Evolutionary conservation across 2,113 vertebrate genomes (phyloP).

Genomic region (Cyprinodon tularosa): DNA sequence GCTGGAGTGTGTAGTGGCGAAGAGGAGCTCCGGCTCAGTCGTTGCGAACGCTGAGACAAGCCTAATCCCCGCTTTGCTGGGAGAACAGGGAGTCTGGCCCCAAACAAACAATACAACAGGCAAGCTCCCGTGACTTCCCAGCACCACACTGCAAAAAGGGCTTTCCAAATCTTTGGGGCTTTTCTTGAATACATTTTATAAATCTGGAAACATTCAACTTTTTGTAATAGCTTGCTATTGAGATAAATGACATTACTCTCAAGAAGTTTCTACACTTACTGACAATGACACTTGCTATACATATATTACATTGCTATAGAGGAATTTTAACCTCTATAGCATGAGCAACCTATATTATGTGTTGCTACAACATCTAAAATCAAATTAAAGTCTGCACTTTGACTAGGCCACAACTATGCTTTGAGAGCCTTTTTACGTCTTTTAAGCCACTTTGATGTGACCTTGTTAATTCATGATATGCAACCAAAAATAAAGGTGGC

Average conservation of each 20-base stretch:
- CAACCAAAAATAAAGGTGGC: no score
- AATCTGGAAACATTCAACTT: not conserved
- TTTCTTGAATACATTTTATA: constrained; percentile 3
- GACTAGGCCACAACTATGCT: not conserved
- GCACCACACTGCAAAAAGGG: not conserved
- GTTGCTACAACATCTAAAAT: not conserved
- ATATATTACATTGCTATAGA: not conserved
- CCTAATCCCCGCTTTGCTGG: constrained; percentile 63
- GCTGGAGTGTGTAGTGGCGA: constrained; percentile 70
- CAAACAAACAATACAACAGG: constrained; percentile 56
- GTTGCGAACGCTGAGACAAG: constrained; percentile 37
- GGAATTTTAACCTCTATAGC: not conserved
- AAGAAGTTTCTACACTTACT: not conserved
- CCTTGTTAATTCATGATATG: no score
- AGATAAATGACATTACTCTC: not conserved
- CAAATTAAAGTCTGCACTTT: not conserved
- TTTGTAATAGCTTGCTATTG: not conserved
- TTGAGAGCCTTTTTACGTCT: not conserved
- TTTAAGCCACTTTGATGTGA: not conserved
- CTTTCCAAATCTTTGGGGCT: not conserved
- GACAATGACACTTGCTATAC: not conserved
- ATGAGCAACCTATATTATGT: not conserved
- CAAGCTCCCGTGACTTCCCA: constrained; percentile 16
- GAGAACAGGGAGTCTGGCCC: constrained; percentile 35
- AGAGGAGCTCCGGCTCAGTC: constrained; percentile 54